Conservation (phyloP, 2,888 invertebrate species). For the Azorinus chamasolen region DNA sequence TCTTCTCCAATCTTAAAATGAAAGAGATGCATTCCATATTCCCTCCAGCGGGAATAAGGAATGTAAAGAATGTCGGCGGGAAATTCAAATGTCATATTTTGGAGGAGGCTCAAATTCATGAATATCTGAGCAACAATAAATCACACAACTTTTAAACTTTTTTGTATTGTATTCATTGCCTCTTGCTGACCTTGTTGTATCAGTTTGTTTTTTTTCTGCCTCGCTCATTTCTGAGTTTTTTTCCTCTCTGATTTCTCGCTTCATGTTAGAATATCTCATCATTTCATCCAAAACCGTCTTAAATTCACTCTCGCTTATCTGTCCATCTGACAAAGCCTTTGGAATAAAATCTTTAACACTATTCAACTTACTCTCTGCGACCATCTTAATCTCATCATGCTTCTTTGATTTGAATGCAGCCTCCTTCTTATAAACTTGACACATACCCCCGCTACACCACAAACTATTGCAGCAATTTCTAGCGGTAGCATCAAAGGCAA, state of each 20-base stretch:
- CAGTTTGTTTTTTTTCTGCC: slow-evolving; percentile 9
- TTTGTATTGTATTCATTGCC: slow-evolving; percentile 7
- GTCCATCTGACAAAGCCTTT: slow-evolving; percentile 26
- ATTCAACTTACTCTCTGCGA: slow-evolving; percentile 27
- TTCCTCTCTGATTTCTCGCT: slow-evolving; percentile 13
- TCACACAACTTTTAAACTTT: slow-evolving; percentile 5
- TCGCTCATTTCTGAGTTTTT: slow-evolving; percentile 21
- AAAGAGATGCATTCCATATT: too few species aligned
- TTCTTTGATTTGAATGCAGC: slow-evolving; percentile 24
- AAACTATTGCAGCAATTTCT: slow-evolving; percentile 38
- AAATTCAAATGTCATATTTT: not conserved
- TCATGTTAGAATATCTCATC: slow-evolving; percentile 13
- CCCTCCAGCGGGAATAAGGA: too few species aligned
- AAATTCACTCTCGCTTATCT: slow-evolving; percentile 32
- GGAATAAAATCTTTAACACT: slow-evolving; percentile 37
- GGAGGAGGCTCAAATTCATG: slow-evolving; percentile 9
- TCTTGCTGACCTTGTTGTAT: slow-evolving; percentile 15
- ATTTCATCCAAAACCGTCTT: slow-evolving; percentile 24
- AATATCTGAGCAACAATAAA: not conserved
- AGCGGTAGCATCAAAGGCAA: slow-evolving; percentile 32
- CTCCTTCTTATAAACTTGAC: slow-evolving; percentile 20
- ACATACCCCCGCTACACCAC: slow-evolving; percentile 25
- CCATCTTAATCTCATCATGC: slow-evolving; percentile 29
- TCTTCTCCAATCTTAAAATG: too few species aligned
- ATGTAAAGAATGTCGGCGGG: not conserved